Evolutionary conservation across 2,888 invertebrate species (phyloP).

Genomic region (Tinea semifulvella): DNA sequence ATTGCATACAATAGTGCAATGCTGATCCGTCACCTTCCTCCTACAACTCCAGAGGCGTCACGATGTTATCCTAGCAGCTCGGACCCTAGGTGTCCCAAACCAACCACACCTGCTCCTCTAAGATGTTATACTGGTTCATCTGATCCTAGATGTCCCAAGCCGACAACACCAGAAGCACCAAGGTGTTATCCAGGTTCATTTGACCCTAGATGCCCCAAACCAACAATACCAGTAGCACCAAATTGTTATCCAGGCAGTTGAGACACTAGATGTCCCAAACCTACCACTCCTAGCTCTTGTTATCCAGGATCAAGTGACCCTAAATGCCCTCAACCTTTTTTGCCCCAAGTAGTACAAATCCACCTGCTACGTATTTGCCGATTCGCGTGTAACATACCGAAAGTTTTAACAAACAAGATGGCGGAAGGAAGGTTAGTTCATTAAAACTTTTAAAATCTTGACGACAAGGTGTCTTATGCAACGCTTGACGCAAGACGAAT

Average conservation of each 20-base stretch:
- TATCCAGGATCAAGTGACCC: conserved; percentile 27
- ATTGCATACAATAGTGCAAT: too few species aligned
- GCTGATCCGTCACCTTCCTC: too few species aligned
- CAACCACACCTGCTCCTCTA: conserved; percentile 21
- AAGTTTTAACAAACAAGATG: too few species aligned
- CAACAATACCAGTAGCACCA: conserved; percentile 25
- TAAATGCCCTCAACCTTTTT: conserved; percentile 28
- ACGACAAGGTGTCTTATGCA: too few species aligned
- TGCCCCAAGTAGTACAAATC: conserved; percentile 21
- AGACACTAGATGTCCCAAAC: conserved; percentile 21
- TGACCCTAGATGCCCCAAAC: conserved; percentile 32
- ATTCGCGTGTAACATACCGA: too few species aligned
- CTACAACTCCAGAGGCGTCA: too few species aligned
- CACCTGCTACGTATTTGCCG: conserved; percentile 49
- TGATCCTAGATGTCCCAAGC: conserved; percentile 25
- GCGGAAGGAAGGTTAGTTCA: too few species aligned
- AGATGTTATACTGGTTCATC: conserved; percentile 28
- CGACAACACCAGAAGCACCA: conserved; percentile 25
- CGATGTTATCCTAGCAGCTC: too few species aligned
- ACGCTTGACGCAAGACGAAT: too few species aligned
- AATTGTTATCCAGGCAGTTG: conserved; percentile 24
- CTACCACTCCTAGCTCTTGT: conserved; percentile 27
- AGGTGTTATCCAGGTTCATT: conserved; percentile 34
- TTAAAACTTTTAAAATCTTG: too few species aligned
- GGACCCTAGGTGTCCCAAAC: conserved; percentile 28